phyloP scores from a whole-genome alignment of 2,113 vertebrate genomes.

The Barbus barbus region DNA sequence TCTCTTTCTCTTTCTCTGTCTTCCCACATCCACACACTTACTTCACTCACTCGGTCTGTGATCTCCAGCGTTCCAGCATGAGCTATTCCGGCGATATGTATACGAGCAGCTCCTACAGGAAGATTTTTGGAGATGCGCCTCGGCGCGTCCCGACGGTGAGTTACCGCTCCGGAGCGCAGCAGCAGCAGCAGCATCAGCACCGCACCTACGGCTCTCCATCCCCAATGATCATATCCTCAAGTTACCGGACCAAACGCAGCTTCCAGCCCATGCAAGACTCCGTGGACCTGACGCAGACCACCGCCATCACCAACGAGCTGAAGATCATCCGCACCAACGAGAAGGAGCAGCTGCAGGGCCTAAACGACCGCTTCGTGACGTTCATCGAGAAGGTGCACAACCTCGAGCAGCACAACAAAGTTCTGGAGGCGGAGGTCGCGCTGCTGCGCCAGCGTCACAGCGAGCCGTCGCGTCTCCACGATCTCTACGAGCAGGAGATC shows the following conservation, averaged over 20 bases:
- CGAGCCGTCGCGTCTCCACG: constrained; percentile 79
- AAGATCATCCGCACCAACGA: constrained; percentile 83
- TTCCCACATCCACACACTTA: constrained; percentile 50
- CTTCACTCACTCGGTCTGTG: constrained; percentile 34
- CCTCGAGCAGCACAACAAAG: constrained; percentile 81
- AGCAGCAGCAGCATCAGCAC: constrained; percentile 42
- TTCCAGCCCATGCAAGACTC: constrained; percentile 68
- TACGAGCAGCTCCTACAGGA: constrained; percentile 78
- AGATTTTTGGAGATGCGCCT: constrained; percentile 75
- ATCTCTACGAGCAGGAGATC: constrained; percentile 82
- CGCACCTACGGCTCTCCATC: constrained; percentile 67
- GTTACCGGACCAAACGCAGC: constrained; percentile 67
- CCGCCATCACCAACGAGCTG: constrained; percentile 80
- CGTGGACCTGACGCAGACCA: constrained; percentile 77
- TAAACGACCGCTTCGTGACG: constrained; percentile 83
- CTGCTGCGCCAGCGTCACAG: constrained; percentile 76
- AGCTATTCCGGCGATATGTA: constrained; percentile 75
- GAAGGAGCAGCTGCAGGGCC: constrained; percentile 82
- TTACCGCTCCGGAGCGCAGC: constrained; percentile 47
- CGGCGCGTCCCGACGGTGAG: constrained; percentile 62
- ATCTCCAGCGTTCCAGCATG: constrained; percentile 60
- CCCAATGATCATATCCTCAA: constrained; percentile 56
- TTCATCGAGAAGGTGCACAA: constrained; percentile 83
- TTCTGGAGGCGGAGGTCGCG: constrained; percentile 78
- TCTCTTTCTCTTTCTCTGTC: constrained; percentile 55